A percentile compares a stretch with the other conserved stretches of the same genome.
These are phyloP conservation scores for Drosophila pallidifrons DNA, from an alignment of 1,140 invertebrate species.

Conservation along the genomic window DNA sequence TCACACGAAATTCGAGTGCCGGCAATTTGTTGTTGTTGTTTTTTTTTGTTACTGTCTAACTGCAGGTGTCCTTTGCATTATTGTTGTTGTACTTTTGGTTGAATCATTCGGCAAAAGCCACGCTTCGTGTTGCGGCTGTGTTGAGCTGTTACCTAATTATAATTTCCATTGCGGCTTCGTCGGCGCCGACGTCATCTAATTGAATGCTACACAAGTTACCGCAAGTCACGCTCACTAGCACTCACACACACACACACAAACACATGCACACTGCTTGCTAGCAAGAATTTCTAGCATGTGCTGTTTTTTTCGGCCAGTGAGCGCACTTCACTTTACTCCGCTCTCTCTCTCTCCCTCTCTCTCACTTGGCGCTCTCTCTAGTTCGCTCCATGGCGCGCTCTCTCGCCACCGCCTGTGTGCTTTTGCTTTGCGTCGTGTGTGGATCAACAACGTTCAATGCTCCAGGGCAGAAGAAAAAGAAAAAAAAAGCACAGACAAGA, in stretches of 20 bases:
- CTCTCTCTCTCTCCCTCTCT: conserved; percentile 2
- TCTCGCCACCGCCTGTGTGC: conserved; percentile 6
- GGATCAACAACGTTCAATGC: conserved; percentile 77
- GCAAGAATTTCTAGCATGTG: conserved; percentile 58
- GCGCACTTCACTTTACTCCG: conserved; percentile 24
- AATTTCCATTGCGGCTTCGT: neutral
- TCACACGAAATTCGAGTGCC: conserved; percentile 17
- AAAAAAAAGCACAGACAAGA: conserved; percentile 33
- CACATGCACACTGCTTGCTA: conserved; percentile 1
- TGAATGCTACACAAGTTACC: conserved; percentile 22
- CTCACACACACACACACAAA: neutral
- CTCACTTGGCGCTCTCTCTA: conserved; percentile 2
- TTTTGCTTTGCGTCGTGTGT: conserved; percentile 23
- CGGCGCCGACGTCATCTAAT: conserved; percentile 38
- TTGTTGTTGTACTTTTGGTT: neutral
- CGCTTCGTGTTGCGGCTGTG: neutral
- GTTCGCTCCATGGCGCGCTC: conserved; percentile 13
- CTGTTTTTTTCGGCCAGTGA: conserved; percentile 6
- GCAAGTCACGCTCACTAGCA: conserved; percentile 24
- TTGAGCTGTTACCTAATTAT: conserved; percentile 30
- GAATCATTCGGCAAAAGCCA: conserved; percentile 3
- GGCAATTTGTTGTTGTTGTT: neutral
- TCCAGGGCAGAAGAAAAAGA: conserved; percentile 44
- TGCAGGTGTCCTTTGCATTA: conserved; percentile 13
- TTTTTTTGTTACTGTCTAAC: conserved; percentile 13